Evolutionary conservation across 2,113 vertebrate species (phyloP).

Genomic region (Glaucomys volans): DNA sequence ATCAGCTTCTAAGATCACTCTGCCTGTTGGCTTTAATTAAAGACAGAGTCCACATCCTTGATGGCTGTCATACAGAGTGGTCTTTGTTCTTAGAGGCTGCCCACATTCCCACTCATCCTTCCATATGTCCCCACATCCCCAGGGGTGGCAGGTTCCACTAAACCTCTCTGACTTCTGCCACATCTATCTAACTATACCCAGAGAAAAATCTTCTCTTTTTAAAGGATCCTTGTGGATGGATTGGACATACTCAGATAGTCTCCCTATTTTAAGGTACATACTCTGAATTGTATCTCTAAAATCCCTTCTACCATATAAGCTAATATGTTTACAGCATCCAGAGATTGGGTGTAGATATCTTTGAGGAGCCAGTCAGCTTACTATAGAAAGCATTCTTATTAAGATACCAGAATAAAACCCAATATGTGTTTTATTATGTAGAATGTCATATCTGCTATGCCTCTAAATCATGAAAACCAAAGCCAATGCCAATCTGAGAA

Average conservation of each 20-base stretch:
- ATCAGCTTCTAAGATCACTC: neutral
- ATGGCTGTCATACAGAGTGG: rapidly evolving
- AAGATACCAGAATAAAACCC: neutral
- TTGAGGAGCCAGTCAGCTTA: neutral
- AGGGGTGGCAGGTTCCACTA: too few species aligned
- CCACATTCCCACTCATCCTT: too few species aligned
- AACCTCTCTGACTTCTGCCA: neutral
- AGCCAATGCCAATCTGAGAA: neutral
- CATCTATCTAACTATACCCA: neutral
- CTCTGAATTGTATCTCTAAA: neutral
- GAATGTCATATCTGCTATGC: neutral
- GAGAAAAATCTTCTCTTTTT: neutral
- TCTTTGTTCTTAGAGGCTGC: neutral
- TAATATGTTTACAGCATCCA: neutral
- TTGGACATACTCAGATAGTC: neutral
- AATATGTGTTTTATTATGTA: neutral
- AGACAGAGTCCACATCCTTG: neutral
- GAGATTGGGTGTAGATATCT: too few species aligned
- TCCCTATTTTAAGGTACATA: neutral
- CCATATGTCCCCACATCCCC: neutral
- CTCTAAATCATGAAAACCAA: neutral
- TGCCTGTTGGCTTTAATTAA: neutral
- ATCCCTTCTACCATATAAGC: neutral
- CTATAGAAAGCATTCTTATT: neutral
- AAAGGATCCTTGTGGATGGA: neutral